Evolutionary conservation across 1,140 invertebrate species (phyloP).

Genomic region (Nephila pilipes): DNA sequence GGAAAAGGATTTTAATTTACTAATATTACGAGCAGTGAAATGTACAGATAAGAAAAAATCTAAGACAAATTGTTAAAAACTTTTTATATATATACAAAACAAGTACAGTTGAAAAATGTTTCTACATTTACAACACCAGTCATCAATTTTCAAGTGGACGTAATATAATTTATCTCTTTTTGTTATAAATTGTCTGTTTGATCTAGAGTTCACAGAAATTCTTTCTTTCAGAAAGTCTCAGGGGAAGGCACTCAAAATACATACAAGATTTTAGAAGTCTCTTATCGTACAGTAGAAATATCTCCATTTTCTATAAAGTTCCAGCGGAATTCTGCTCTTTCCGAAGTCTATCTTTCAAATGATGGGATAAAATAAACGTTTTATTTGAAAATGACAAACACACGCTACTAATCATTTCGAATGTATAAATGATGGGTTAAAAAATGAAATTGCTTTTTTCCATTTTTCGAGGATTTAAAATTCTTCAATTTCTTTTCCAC

Average conservation of each 20-base stretch:
- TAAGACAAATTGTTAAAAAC: conserved; percentile 55
- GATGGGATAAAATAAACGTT: background rate
- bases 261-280: conserved; percentile 40
- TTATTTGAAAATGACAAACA: background rate
- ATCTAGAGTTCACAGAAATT: conserved; percentile 53
- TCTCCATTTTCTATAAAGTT: background rate
- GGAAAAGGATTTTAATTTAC: no score
- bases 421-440: background rate
- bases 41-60: background rate
- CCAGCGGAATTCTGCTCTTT: background rate
- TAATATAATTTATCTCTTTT: conserved; percentile 59
- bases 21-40: no score
- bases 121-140: conserved; percentile 62
- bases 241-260: conserved; percentile 60
- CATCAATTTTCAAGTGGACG: conserved; percentile 66
- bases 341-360: background rate
- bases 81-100: conserved; percentile 69
- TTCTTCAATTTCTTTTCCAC: background rate
- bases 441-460: background rate
- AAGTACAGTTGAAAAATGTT: conserved; percentile 69
- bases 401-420: background rate
- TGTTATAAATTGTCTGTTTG: conserved; percentile 65
- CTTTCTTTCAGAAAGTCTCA: conserved; percentile 27
- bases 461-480: background rate
- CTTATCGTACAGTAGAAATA: conserved; percentile 8